These are phyloP conservation scores for Centruroides sculpturatus DNA, from an alignment of 1,140 invertebrate species.

Conservation along the genomic window DNA sequence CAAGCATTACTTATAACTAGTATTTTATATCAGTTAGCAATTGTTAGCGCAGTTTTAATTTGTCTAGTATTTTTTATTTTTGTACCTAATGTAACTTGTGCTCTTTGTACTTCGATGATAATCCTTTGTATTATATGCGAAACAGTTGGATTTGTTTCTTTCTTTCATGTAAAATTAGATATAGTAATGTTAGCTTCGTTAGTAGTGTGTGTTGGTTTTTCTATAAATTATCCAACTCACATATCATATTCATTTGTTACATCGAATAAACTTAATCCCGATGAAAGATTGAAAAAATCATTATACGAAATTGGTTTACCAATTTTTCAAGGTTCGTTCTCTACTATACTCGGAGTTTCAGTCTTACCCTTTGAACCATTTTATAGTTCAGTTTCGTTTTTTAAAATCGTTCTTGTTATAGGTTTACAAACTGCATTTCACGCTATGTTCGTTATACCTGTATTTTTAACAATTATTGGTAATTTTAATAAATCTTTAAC, in stretches of 20 bases:
- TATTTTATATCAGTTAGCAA: conserved; percentile 80
- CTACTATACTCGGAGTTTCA: conserved; percentile 77
- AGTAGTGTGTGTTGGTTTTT: conserved; percentile 97
- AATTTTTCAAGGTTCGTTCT: conserved; percentile 85
- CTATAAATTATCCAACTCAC: conserved; percentile 91
- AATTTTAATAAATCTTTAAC: too few species aligned
- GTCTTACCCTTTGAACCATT: conserved; percentile 75
- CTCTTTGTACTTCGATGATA: conserved; percentile 84
- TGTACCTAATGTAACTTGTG: conserved; percentile 84
- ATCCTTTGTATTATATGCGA: conserved; percentile 89
- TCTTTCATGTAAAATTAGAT: conserved; percentile 87
- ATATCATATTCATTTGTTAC: conserved; percentile 90
- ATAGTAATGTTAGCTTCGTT: conserved; percentile 97
- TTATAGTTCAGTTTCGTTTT: conserved; percentile 92
- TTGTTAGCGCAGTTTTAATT: conserved; percentile 82
- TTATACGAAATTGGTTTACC: conserved; percentile 79
- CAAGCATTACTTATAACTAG: conserved; percentile 83
- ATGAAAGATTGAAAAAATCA: conserved; percentile 69
- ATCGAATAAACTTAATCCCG: conserved; percentile 32
- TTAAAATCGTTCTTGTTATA: conserved; percentile 91
- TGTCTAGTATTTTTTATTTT: conserved; percentile 89
- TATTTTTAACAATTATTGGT: conserved; percentile 55
- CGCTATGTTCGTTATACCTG: conserved; percentile 76
- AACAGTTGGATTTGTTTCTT: conserved; percentile 89
- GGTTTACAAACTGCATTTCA: conserved; percentile 77